Conservation (phyloP, 2,888 invertebrate genomes). For the Prenolepis imparis region DNA sequence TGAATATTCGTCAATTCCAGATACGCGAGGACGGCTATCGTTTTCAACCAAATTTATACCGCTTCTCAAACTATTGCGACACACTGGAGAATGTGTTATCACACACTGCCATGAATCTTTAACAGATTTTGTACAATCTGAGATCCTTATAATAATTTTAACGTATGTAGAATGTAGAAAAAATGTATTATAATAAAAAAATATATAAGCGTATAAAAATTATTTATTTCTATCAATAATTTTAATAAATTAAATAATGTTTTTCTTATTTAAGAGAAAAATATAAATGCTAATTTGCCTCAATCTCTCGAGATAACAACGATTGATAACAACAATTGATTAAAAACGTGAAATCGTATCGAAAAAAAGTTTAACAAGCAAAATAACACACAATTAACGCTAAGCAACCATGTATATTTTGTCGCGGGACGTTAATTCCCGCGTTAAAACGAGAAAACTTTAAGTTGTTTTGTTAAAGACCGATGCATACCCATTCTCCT, state of each 20-base stretch:
- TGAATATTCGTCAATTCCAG: conserved; percentile 56
- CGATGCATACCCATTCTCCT: background rate
- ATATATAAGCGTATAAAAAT: background rate
- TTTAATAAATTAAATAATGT: background rate
- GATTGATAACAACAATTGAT: too few relatives aligned
- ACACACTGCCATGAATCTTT: background rate
- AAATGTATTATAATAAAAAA: background rate
- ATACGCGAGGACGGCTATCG: conserved; percentile 23
- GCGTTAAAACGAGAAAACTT: conserved; percentile 52
- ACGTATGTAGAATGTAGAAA: background rate
- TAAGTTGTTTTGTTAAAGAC: conserved; percentile 32
- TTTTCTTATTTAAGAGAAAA: background rate
- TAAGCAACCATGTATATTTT: conserved; percentile 14
- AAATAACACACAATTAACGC: conserved; percentile 39
- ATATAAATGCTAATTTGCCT: background rate
- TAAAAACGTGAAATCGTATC: conserved; percentile 7
- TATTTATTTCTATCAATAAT: background rate
- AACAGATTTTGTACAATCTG: conserved; percentile 15
- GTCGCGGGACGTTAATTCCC: conserved; percentile 44
- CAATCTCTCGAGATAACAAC: background rate
- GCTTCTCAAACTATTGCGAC: conserved; percentile 46
- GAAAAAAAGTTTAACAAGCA: conserved; percentile 11
- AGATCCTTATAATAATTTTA: background rate
- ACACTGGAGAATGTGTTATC: conserved; percentile 41
- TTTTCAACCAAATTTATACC: conserved; percentile 37